A percentile compares a stretch with the other conserved stretches of the same genome.
Evolutionary conservation across 1,140 invertebrate species (phyloP).

Genomic region (Drosophila micromelanica): DNA sequence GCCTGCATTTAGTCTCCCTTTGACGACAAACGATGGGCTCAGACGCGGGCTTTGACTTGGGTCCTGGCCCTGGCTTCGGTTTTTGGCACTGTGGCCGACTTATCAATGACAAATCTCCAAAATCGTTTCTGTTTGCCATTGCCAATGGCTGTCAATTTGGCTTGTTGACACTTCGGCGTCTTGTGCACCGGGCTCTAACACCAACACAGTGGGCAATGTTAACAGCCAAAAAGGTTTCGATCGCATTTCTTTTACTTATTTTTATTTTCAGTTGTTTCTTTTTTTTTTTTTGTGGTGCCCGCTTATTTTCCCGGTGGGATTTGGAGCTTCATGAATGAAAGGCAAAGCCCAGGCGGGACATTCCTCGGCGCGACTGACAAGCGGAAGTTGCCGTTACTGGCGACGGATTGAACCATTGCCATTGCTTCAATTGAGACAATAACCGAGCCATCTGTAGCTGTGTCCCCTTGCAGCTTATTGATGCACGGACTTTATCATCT

Average conservation of each 20-base stretch:
- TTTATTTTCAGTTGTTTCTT: constrained; percentile 31
- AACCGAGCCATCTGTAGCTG: constrained; percentile 29
- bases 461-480: constrained; percentile 42
- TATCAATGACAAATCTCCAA: constrained; percentile 83
- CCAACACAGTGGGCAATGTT: constrained; percentile 19
- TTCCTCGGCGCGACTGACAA: constrained; percentile 54
- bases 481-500: constrained; percentile 3
- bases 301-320: constrained; percentile 77
- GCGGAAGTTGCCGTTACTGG: constrained; percentile 60
- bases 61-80: neutral
- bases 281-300: constrained; percentile 45
- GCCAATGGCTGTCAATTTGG: constrained; percentile 75
- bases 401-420: no score
- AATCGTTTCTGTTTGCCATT: constrained; percentile 74
- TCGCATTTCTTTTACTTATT: constrained; percentile 56
- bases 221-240: constrained; percentile 54
- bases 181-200: constrained; percentile 36
- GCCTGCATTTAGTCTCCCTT: constrained; percentile 62
- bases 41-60: neutral
- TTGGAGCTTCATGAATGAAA: constrained; percentile 75
- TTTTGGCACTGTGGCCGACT: constrained; percentile 70
- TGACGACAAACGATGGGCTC: constrained; percentile 3
- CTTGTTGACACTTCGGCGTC: constrained; percentile 75
- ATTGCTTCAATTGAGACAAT: constrained; percentile 67
- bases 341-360: constrained; percentile 50